phyloP scores from a whole-genome alignment of 2,113 vertebrate species.

The Leptobrachium leishanense region DNA sequence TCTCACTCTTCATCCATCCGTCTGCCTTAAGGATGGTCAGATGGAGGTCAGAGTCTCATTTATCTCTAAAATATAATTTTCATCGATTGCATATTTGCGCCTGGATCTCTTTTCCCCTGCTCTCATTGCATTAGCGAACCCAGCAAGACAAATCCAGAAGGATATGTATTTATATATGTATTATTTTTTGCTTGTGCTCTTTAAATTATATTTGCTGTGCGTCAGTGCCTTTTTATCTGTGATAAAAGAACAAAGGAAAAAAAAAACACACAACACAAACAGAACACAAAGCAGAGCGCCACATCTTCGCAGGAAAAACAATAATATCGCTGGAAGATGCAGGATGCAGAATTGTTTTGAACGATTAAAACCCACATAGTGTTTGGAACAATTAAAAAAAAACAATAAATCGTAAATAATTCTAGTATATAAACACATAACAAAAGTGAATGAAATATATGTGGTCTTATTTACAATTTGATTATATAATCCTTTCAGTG shows the following conservation, averaged over 20 bases:
- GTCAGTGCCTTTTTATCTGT: conserved; percentile 4
- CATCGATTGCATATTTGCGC: conserved; percentile 15
- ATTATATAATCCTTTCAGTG: too few species aligned
- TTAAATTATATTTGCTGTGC: conserved; percentile 13
- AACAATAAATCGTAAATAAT: too few species aligned
- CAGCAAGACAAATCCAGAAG: conserved; percentile 3
- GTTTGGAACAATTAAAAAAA: too few species aligned
- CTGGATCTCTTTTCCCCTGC: not conserved
- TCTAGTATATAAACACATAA: too few species aligned
- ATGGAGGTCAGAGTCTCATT: conserved; percentile 3
- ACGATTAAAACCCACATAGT: not conserved
- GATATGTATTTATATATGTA: not conserved
- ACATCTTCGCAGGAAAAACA: not conserved
- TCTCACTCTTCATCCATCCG: not conserved
- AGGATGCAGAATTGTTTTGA: not conserved
- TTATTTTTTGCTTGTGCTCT: conserved; percentile 4
- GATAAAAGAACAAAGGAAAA: not conserved
- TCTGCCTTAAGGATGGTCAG: not conserved
- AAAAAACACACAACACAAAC: too few species aligned
- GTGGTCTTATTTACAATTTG: too few species aligned
- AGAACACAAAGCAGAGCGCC: not conserved
- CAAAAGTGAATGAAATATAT: too few species aligned
- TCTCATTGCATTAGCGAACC: not conserved
- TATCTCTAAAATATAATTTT: conserved; percentile 19
- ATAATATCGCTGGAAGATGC: not conserved